phyloP scores from a whole-genome alignment of 2,113 vertebrate species.

The Dipodomys stephensi region DNA sequence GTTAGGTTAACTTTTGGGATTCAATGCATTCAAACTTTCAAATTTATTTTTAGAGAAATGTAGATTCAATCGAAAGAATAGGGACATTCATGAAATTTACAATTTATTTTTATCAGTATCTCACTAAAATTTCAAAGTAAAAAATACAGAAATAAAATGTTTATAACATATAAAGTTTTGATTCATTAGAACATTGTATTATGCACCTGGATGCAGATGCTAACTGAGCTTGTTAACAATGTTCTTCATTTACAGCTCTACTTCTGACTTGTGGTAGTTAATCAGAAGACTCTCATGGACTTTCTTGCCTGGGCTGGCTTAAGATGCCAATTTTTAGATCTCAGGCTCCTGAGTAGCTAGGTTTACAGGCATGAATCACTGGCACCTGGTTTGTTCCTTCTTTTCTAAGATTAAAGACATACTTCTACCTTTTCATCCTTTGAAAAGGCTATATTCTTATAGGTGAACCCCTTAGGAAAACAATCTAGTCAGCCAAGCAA shows the following conservation, averaged over 20 bases:
- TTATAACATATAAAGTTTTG: neutral
- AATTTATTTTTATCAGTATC: slow-evolving; percentile 33
- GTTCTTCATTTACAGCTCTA: no score
- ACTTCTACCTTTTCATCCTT: neutral
- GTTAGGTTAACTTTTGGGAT: slow-evolving; percentile 19
- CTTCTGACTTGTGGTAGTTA: no score
- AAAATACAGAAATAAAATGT: neutral
- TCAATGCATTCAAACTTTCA: neutral
- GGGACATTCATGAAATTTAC: neutral
- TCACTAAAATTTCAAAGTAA: slow-evolving; percentile 16
- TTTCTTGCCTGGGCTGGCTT: no score
- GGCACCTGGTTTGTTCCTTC: neutral
- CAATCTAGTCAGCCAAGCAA: neutral
- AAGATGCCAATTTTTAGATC: no score
- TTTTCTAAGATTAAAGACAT: neutral
- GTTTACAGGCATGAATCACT: no score
- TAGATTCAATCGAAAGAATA: slow-evolving; percentile 1
- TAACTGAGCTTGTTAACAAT: neutral
- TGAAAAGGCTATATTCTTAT: neutral
- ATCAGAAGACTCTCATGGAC: no score
- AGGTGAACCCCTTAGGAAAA: slow-evolving; percentile 45
- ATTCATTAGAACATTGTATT: neutral
- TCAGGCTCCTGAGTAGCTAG: no score
- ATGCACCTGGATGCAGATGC: slow-evolving; percentile 19
- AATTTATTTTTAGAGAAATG: slow-evolving; percentile 58